A percentile compares a stretch with the other conserved stretches of the same genome.
Evolutionary conservation across 2,797 vertebrate genomes (phyloP).

Genomic region (Mormyrus proboscirostris): DNA sequence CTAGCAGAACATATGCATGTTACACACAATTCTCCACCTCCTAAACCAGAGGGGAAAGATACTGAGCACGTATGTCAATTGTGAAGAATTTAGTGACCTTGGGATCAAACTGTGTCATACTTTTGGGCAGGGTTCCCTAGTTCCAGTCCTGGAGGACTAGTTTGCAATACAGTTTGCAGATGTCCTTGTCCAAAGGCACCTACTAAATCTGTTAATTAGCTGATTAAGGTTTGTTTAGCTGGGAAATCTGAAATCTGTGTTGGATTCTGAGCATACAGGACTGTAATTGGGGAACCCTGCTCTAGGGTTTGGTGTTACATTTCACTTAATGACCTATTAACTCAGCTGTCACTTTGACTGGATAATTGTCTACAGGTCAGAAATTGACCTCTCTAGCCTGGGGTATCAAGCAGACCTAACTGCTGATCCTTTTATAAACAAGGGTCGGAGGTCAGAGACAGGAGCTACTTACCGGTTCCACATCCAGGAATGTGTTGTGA

Average conservation of each 20-base stretch:
- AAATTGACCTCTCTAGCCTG: neutral
- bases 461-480: constrained; percentile 79
- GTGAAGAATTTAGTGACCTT: neutral
- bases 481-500: constrained; percentile 76
- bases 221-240: neutral
- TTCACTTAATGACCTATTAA: neutral
- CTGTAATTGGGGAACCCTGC: neutral
- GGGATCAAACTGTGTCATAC: neutral
- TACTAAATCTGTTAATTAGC: neutral
- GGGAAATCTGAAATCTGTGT: neutral
- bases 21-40: neutral
- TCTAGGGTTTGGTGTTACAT: neutral
- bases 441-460: neutral
- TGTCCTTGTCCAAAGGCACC: neutral
- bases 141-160: neutral
- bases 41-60: neutral
- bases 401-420: neutral
- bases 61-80: neutral
- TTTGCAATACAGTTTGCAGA: neutral
- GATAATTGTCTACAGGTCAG: neutral
- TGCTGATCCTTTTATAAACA: neutral
- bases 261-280: neutral
- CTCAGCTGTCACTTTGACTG: neutral
- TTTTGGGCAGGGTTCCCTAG: neutral
- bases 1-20: neutral